phyloP scores from a whole-genome alignment of 2,888 invertebrate species.

The Pterostichus niger region DNA sequence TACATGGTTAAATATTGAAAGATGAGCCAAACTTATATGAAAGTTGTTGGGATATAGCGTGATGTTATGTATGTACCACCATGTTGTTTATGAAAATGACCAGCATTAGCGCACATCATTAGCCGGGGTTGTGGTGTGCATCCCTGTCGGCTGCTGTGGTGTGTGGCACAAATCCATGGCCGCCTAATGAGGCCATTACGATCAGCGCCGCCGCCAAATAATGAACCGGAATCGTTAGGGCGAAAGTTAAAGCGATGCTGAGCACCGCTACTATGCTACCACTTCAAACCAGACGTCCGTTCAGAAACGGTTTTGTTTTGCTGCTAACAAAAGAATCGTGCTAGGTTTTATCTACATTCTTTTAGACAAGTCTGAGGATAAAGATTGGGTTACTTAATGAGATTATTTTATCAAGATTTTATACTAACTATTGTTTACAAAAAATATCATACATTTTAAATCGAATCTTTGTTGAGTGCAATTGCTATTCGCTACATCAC shows the following conservation, averaged over 20 bases:
- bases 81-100: constrained; percentile 41
- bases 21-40: no score
- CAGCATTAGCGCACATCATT: not conserved
- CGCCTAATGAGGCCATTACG: constrained; percentile 64
- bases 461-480: no score
- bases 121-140: not conserved
- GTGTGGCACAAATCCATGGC: constrained; percentile 35
- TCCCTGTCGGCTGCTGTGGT: not conserved
- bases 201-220: constrained; percentile 49
- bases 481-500: no score
- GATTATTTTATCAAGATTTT: no score
- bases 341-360: not conserved
- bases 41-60: no score
- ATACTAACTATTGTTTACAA: no score
- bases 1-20: no score
- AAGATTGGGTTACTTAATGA: no score
- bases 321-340: not conserved
- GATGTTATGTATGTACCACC: no score
- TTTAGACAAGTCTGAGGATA: not conserved
- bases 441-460: no score
- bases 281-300: constrained; percentile 16
- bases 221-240: constrained; percentile 38
- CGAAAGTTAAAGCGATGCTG: no score
- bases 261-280: not conserved
- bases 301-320: constrained; percentile 17